Evolutionary conservation across 2,888 invertebrate species (phyloP), one percentile per base, ranked within the genome.

Genomic region (Heterodera filipjevi): DNA sequence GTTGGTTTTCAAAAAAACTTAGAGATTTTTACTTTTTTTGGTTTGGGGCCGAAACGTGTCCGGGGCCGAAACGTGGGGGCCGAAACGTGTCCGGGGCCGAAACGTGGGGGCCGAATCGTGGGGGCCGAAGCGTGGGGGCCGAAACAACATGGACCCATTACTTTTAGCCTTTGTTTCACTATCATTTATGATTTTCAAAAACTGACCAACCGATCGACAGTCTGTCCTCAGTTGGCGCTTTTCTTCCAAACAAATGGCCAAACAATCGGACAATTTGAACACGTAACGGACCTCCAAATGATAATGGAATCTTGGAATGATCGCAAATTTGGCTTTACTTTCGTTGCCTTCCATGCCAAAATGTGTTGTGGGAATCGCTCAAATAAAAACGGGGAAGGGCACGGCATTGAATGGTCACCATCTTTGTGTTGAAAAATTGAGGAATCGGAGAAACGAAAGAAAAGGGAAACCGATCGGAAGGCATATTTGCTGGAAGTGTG

Each of bases 401-500:
- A 84, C 35, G 81, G 68, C 46, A 76, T 39, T 30, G 44, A 27
- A 27, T 59, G 59, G 10, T 27, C 68, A 68, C 33, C 33, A 6
- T 19, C 35, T n/a, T n/a, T n/a, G 12, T 22, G 33, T 35, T 32
- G n/a, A 68, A 27, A 68, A 35, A 12, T 27, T 16, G 8, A 33
- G 8, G 32, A 30, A 30, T 32, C 33, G 32, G 32, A 35, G 30
- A 30, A 66, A 22, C 27, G 68, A 16, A 77, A 83, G 84, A 76
- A 80, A 78, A 19, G 6, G 74, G 32, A 70, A 35, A 71, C 33
- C 59, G 89, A 87, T 83, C 35, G 85, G 81, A 75, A 89, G 80
- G 79, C 89, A 89, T 32, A 89, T 85, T 79, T 87, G 85, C 76
- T 89, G 87, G 78, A 86, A 89, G 71, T 88, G 86, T 44, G 87